These are phyloP conservation scores for Allophyes oxyacanthae DNA, from an alignment of 2,888 invertebrate species.

Conservation along the genomic window DNA sequence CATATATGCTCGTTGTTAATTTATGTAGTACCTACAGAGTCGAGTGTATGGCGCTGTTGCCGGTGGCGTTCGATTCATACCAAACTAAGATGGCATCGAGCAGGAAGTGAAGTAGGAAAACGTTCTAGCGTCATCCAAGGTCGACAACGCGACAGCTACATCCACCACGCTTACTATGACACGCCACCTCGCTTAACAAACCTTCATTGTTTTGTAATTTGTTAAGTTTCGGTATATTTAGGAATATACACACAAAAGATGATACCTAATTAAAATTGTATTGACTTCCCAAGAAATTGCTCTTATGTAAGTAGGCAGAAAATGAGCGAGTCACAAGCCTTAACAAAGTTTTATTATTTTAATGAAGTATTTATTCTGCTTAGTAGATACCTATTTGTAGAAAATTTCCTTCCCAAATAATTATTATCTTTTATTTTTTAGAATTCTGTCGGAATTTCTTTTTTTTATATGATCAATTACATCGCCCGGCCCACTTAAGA, in stretches of 20 bases:
- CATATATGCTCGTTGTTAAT: conserved; percentile 16
- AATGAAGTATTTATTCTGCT: not conserved
- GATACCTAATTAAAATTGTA: conserved; percentile 27
- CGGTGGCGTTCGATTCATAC: conserved; percentile 61
- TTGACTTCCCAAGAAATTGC: conserved; percentile 30
- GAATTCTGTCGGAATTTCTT: conserved; percentile 18
- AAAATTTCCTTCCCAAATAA: conserved; percentile 9
- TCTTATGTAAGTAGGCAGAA: conserved; percentile 6
- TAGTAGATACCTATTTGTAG: not conserved
- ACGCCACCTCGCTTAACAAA: conserved; percentile 68
- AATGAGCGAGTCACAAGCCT: conserved; percentile 5
- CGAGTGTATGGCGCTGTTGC: conserved; percentile 60
- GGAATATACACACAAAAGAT: conserved; percentile 49
- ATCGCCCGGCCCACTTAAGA: conserved; percentile 77
- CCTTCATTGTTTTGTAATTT: conserved; percentile 77
- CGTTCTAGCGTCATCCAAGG: conserved; percentile 85
- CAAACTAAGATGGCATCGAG: conserved; percentile 81
- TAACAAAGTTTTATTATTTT: not conserved
- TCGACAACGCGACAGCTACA: conserved; percentile 74
- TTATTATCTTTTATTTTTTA: conserved; percentile 3
- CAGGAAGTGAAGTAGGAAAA: conserved; percentile 88
- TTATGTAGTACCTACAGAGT: conserved; percentile 13
- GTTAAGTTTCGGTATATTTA: conserved; percentile 70
- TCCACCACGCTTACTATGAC: conserved; percentile 70
- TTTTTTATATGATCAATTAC: conserved; percentile 79